Conservation (phyloP, 2,113 vertebrate genomes). For the Paraplagusia blochii region DNA sequence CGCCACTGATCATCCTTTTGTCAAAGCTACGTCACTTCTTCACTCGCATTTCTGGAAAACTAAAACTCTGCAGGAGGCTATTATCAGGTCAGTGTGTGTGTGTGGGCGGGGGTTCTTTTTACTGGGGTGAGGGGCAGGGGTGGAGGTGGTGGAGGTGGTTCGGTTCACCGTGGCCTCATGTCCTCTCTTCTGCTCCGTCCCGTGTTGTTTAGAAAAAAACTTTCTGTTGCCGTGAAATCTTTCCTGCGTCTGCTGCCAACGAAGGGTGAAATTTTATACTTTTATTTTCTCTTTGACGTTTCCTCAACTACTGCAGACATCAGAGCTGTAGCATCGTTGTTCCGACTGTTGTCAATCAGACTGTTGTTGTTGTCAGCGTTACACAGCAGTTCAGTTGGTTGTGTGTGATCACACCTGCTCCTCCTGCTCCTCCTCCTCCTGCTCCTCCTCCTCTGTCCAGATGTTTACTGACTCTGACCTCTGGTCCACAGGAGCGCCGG, state of each 20-base stretch:
- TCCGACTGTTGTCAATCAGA: no score
- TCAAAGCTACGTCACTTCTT: constrained; percentile 82
- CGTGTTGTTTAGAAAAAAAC: background rate
- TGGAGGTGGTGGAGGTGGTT: constrained; percentile 30
- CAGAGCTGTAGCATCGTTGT: no score
- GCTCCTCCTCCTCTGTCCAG: no score
- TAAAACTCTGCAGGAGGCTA: constrained; percentile 82
- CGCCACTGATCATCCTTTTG: constrained; percentile 80
- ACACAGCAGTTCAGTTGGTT: no score
- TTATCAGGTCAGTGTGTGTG: constrained; percentile 80
- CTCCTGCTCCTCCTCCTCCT: no score
- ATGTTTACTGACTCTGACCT: constrained; percentile 8
- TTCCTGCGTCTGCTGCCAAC: no score
- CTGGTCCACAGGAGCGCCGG: constrained; percentile 77
- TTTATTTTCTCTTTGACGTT: no score
- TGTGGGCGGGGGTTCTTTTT: background rate
- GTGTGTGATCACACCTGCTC: no score
- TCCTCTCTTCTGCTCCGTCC: background rate
- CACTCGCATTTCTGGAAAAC: constrained; percentile 83
- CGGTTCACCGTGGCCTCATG: background rate
- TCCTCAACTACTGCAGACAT: no score
- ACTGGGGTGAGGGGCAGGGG: constrained; percentile 8
- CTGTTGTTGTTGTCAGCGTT: no score
- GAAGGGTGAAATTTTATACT: no score
- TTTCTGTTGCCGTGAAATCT: no score